Conservation (phyloP, 2,113 vertebrate genomes). For the Serinus canaria region DNA sequence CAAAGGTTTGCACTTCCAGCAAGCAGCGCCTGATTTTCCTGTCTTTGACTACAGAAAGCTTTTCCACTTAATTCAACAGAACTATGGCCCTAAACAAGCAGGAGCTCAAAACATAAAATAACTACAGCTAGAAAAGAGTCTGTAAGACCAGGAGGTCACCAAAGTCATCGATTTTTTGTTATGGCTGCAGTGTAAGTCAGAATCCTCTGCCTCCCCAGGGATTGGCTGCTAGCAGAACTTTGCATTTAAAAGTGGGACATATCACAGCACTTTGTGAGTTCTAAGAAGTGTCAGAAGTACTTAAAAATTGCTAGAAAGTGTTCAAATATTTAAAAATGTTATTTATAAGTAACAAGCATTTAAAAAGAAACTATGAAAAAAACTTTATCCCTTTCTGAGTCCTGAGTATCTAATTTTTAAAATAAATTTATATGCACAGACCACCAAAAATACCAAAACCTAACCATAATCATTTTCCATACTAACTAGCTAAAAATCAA, state of each 20-base stretch:
- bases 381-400: neutral
- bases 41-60: neutral
- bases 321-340: neutral
- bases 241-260: neutral
- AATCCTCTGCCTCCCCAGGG: neutral
- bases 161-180: neutral
- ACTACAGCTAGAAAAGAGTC: neutral
- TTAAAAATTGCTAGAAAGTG: neutral
- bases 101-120: neutral
- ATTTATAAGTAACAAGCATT: neutral
- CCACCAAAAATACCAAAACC: neutral
- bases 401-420: neutral
- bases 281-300: neutral
- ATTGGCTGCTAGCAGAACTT: neutral
- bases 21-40: neutral
- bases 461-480: neutral
- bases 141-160: neutral
- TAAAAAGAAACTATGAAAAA: neutral
- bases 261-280: neutral
- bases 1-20: neutral
- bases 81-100: neutral
- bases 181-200: neutral
- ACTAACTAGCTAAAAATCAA: neutral
- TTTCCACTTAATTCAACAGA: neutral
- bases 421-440: neutral